These are phyloP conservation scores for Camelus dromedarius DNA, from an alignment of 2,113 vertebrate genomes.

Conservation along the genomic window DNA sequence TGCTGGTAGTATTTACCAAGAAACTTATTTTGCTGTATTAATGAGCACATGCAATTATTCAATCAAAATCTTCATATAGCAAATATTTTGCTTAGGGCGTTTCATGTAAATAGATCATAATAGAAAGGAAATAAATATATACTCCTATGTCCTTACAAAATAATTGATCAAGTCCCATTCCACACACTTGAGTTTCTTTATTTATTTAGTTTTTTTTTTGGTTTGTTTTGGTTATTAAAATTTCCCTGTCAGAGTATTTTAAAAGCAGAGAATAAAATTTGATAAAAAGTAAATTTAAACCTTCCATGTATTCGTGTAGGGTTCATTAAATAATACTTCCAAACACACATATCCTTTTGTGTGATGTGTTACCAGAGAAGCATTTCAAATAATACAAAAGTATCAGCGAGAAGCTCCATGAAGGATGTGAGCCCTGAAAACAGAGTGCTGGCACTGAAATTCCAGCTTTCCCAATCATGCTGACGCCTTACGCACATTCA, in stretches of 20 bases:
- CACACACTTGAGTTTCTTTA: neutral
- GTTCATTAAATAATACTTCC: neutral
- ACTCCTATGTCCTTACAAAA: neutral
- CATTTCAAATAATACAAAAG: neutral
- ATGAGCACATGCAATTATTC: neutral
- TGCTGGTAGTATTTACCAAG: neutral
- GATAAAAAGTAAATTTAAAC: neutral
- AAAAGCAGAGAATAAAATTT: neutral
- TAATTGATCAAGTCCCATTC: neutral
- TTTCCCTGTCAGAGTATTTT: neutral
- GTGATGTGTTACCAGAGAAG: neutral
- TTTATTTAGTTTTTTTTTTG: neutral
- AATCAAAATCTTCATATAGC: neutral
- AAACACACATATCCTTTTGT: neutral
- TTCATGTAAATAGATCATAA: neutral
- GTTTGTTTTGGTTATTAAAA: neutral
- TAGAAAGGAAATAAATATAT: neutral
- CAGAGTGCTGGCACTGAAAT: neutral
- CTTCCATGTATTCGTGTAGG: neutral
- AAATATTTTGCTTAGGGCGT: neutral
- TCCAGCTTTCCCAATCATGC: no score
- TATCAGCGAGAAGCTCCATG: neutral
- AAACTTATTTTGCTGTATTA: neutral
- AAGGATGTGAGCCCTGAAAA: neutral
- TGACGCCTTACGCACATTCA: no score